Percentiles rank a stretch among this genome's conserved stretches.
These are phyloP conservation scores for Schizopygopsis malacanthus DNA, from an alignment of 2,797 vertebrate genomes.

Conservation along the genomic window DNA sequence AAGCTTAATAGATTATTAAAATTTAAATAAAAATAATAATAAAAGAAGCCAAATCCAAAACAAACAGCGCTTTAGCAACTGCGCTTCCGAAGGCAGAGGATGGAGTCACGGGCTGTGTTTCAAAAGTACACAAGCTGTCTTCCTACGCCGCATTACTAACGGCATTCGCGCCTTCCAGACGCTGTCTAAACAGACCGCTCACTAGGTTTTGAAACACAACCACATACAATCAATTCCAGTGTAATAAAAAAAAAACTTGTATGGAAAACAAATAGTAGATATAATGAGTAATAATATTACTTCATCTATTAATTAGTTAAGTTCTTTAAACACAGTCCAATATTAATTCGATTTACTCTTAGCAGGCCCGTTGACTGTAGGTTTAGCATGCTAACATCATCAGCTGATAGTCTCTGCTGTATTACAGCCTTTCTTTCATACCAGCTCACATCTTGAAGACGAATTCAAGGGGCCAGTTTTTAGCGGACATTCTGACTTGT, in stretches of 20 bases:
- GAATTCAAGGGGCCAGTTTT: neutral
- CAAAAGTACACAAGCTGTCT: neutral
- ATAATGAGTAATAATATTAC: neutral
- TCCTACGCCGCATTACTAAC: neutral
- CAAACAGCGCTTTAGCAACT: neutral
- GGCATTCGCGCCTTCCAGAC: neutral
- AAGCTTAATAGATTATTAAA: neutral
- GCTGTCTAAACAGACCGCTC: neutral
- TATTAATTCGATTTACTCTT: neutral
- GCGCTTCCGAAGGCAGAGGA: neutral
- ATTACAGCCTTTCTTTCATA: constrained; percentile 35
- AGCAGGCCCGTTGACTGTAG: constrained; percentile 4
- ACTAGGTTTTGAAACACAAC: neutral
- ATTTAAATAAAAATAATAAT: neutral
- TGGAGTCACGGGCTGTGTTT: neutral
- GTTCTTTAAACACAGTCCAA: neutral
- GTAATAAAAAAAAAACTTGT: neutral
- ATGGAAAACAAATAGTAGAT: neutral
- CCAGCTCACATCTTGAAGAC: constrained; percentile 32
- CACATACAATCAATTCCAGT: neutral
- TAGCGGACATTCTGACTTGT: neutral
- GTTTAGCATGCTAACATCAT: constrained; percentile 51
- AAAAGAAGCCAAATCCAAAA: neutral
- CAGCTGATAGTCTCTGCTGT: constrained; percentile 43
- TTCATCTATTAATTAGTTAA: neutral